Percentiles rank a stretch among this genome's conserved stretches.
Conservation (phyloP, 2,888 invertebrate species). For the Magallana nippona region DNA sequence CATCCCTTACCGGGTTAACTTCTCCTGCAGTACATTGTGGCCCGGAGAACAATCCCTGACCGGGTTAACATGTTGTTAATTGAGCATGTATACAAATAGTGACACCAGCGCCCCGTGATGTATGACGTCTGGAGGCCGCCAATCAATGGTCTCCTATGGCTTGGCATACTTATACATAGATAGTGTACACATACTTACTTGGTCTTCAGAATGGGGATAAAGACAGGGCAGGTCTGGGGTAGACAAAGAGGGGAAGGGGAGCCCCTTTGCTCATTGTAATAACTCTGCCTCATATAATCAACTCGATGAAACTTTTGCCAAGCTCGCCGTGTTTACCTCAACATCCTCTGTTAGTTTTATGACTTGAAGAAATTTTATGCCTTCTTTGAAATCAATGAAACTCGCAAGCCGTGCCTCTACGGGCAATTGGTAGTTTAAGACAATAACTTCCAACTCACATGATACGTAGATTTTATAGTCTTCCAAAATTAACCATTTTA, state of each 20-base stretch:
- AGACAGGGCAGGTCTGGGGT: too few relatives aligned
- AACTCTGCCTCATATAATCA: too few relatives aligned
- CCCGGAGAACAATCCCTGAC: neutral
- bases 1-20: conserved; percentile 5
- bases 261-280: too few relatives aligned
- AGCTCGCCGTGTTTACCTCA: neutral
- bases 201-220: too few relatives aligned
- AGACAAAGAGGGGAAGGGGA: too few relatives aligned
- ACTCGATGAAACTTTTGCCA: neutral
- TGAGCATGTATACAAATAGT: conserved; percentile 25
- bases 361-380: neutral
- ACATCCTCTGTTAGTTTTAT: neutral
- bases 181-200: too few relatives aligned
- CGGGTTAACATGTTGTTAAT: conserved; percentile 10
- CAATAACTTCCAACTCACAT: neutral
- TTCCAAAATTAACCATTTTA: too few relatives aligned
- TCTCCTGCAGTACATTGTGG: too few relatives aligned
- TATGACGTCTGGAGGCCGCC: neutral
- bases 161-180: neutral
- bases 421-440: neutral
- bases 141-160: neutral
- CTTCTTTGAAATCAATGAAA: conserved; percentile 15
- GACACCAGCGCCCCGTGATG: neutral
- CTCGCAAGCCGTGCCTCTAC: neutral
- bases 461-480: neutral